Base-by-base conservation (phyloP, 2,888 invertebrate genomes). In the Ophonus ardosiacus region DNA sequence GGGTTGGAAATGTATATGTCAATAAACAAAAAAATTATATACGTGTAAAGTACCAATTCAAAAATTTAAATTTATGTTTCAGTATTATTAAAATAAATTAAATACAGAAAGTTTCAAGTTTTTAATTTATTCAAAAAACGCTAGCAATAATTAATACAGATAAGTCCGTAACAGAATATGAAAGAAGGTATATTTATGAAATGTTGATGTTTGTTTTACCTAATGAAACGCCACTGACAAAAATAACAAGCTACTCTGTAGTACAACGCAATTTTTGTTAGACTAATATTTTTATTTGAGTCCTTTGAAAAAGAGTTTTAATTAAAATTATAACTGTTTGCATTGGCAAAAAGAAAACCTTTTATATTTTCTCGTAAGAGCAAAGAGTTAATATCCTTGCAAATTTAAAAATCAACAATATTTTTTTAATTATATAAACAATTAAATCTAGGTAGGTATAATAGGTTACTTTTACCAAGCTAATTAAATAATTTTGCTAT, bases 271-370 rank as follows among this genome's bases (percentile, higher is more conserved):
- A 7, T 68, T 63, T 68, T 38, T 68, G 38, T 38, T 31, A 68
- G 38, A 68, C 38, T 68, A 68, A 68, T 68, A 68, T 68, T 68
- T 63, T 68, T 68, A 68, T 68, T 68, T n/a, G n/a, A 63, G 24
- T 63, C 63, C 63, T 63, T 63, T 24, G 0, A 59, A 63, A 68
- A 68, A 68, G 68, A 68, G 38, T 68, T 68, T 68, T 68, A 68
- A 68, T 68, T 68, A 68, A 68, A 68, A 68, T 68, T 68, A 68
- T 68, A 68, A 68, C 31, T 68, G 38, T 68, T 68, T 68, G 24
- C 31, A 15, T 15, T 18, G 38, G 31, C 7, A n/a, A 68, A 68
- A 68, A 68, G 38, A 7, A 31, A 68, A 31, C 68, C 31, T n/a
- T 68, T 68, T 68, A 38, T 38, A 38, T 38, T 15, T 68, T 24